A percentile compares a stretch with the other conserved stretches of the same genome.
phyloP scores from a whole-genome alignment of 30 jellyfish, hydroid and myxozoan species.

The Chironex yamaguchii region DNA sequence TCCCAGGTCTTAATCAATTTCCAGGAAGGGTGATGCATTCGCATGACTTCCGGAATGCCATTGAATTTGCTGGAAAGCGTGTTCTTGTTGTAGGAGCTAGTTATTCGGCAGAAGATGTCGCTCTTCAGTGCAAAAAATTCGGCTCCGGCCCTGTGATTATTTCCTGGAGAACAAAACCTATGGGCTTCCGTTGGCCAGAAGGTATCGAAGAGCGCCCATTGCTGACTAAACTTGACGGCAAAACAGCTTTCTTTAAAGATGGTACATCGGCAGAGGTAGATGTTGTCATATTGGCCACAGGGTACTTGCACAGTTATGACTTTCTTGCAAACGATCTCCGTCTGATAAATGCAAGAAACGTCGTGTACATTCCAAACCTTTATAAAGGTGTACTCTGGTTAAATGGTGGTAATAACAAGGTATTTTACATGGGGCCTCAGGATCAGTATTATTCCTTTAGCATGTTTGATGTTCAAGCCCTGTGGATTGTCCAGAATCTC shows the following conservation, averaged over 20 bases:
- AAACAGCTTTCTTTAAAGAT: slow-evolving; percentile 73
- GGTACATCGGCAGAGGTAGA: slow-evolving; percentile 67
- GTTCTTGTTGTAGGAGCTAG: slow-evolving; percentile 70
- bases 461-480: slow-evolving; percentile 85
- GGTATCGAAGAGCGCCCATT: slow-evolving; percentile 52
- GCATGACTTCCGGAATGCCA: slow-evolving; percentile 81
- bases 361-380: slow-evolving; percentile 49
- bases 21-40: slow-evolving; percentile 77
- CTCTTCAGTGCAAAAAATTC: slow-evolving; percentile 71
- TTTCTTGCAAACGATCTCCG: slow-evolving; percentile 67
- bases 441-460: slow-evolving; percentile 76
- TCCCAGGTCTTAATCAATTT: slow-evolving; percentile 71
- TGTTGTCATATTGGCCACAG: slow-evolving; percentile 84
- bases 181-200: slow-evolving; percentile 85
- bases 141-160: slow-evolving; percentile 66
- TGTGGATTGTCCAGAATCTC: slow-evolving; percentile 30
- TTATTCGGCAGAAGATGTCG: slow-evolving; percentile 85
- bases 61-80: slow-evolving; percentile 34
- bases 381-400: slow-evolving; percentile 77
- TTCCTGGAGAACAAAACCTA: slow-evolving; percentile 66
- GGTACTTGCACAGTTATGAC: slow-evolving; percentile 74
- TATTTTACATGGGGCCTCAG: slow-evolving; percentile 81
- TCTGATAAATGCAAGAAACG: slow-evolving; percentile 34
- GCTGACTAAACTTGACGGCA: slow-evolving; percentile 52
- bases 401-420: slow-evolving; percentile 35